Evolutionary conservation across 1,140 invertebrate species (phyloP), one percentile per base, ranked within the genome.

Genomic region (Achroia grisella): DNA sequence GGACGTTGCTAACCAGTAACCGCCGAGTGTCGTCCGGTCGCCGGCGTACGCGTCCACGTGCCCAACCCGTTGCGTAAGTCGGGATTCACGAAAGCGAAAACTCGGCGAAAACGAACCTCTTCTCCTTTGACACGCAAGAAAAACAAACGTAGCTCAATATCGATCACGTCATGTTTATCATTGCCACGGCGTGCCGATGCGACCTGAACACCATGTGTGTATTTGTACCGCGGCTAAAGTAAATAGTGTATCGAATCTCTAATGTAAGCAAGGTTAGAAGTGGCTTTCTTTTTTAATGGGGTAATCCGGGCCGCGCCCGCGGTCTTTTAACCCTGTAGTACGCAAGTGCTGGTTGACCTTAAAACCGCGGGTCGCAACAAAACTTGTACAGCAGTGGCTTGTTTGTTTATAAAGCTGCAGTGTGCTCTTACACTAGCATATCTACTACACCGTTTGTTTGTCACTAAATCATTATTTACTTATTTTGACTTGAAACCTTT

Each of bases 51-150:
- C 41, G 45, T 48, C 67, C 68, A 70, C 71, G 72, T 71, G 73
- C 63, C 56, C 60, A 43, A 50, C 59, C 56, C 60, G 60, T 81
- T 80, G 73, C 76, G 76, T 77, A 80, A 80, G 75, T 71, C 63
- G 62, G 63, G 17, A 23, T 23, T 12, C 17, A 33, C 36, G 55
- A 61, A 62, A 47, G 44, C 44, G 37, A 47, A 39, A 64, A 63
- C 50, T 56, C 41, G 41, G 48, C 40, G 45, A 60, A 70, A 67
- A 62, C 46, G 57, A 62, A 71, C 73, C 62, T 48, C 60, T 54
- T 77, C 79, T 83, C 76, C 72, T 80, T 75, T 80, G 74, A 71
- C 71, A 67, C 56, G 62, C 56, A 49, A 65, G 54, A 66, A 72
- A 56, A 74, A 76, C 71, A 71, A 80, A 67, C 59, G 62, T 62